These are phyloP conservation scores for Tinamus major DNA, from an alignment of 2,797 vertebrate species.

Conservation along the genomic window DNA sequence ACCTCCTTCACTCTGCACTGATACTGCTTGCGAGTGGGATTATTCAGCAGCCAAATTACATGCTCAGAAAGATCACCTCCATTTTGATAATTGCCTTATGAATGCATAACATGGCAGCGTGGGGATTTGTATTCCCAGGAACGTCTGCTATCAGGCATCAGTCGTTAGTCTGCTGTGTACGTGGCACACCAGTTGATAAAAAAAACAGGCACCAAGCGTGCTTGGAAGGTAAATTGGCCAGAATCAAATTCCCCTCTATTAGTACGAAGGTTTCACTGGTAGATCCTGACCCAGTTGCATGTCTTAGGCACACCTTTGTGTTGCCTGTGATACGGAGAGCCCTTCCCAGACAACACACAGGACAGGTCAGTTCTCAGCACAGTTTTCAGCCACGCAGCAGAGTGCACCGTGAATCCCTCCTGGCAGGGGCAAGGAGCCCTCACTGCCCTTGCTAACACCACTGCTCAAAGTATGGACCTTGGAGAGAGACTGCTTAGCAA, in stretches of 20 bases:
- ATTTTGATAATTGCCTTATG: conserved; percentile 70
- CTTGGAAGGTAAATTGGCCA: background rate
- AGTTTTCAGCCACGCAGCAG: background rate
- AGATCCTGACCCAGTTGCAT: background rate
- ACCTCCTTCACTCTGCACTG: background rate
- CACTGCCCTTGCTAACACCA: background rate
- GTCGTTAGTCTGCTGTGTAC: background rate
- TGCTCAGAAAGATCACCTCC: conserved; percentile 44
- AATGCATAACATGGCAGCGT: conserved; percentile 56
- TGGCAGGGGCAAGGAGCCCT: background rate
- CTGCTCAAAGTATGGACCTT: rapidly evolving
- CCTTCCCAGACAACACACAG: background rate
- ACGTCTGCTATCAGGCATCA: conserved; percentile 57
- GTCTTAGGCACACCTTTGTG: background rate
- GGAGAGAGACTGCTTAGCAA: background rate
- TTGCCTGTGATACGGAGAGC: background rate
- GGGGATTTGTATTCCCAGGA: conserved; percentile 71
- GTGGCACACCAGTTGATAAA: background rate
- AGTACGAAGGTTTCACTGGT: background rate
- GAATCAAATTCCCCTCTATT: background rate
- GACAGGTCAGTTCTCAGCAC: background rate
- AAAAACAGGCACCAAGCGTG: background rate
- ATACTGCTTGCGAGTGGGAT: conserved; percentile 14
- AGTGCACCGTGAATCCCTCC: background rate
- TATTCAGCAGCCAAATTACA: conserved; percentile 61